phyloP scores from a whole-genome alignment of 2,888 invertebrate genomes.

The Scaptodrosophila latifasciaeformis region DNA sequence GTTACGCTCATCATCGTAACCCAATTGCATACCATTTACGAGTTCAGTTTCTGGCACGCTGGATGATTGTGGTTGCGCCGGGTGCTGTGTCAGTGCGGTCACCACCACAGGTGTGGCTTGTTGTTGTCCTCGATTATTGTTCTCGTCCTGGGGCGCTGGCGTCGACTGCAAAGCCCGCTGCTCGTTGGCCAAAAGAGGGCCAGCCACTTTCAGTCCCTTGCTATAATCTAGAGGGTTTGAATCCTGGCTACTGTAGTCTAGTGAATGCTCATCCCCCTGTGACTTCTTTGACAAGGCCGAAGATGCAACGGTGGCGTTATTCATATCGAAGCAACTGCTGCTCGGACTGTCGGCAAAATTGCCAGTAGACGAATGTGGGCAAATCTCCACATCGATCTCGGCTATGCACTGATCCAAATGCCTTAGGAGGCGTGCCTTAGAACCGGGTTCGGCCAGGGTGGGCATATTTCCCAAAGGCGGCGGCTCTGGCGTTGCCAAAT shows the following conservation, averaged over 20 bases:
- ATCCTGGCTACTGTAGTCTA: slow-evolving; percentile 72
- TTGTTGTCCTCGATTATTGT: slow-evolving; percentile 69
- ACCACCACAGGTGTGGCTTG: no score
- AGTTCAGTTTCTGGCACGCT: slow-evolving; percentile 1
- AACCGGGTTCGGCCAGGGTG: slow-evolving; percentile 77
- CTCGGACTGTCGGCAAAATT: slow-evolving; percentile 70
- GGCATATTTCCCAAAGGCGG: slow-evolving; percentile 74
- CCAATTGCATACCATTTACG: slow-evolving; percentile 21
- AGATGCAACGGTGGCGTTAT: slow-evolving; percentile 21
- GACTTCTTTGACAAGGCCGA: slow-evolving; percentile 28
- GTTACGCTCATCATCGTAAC: slow-evolving; percentile 49
- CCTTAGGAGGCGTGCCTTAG: slow-evolving; percentile 78
- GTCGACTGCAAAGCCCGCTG: slow-evolving; percentile 31
- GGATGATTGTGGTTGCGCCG: slow-evolving; percentile 11
- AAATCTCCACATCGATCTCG: slow-evolving; percentile 78
- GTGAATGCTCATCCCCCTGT: slow-evolving; percentile 68
- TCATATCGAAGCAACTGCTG: slow-evolving; percentile 69
- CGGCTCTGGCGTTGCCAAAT: slow-evolving; percentile 74
- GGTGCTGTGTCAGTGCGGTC: slow-evolving; percentile 22
- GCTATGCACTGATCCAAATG: slow-evolving; percentile 79
- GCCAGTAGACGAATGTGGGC: slow-evolving; percentile 66
- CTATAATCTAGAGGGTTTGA: slow-evolving; percentile 77
- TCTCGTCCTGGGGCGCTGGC: slow-evolving; percentile 63
- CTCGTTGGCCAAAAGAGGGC: slow-evolving; percentile 19
- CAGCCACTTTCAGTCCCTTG: slow-evolving; percentile 68